Percentiles rank a stretch among this genome's conserved stretches.
Conservation (phyloP, 2,888 invertebrate genomes). For the Athalia rosae region DNA sequence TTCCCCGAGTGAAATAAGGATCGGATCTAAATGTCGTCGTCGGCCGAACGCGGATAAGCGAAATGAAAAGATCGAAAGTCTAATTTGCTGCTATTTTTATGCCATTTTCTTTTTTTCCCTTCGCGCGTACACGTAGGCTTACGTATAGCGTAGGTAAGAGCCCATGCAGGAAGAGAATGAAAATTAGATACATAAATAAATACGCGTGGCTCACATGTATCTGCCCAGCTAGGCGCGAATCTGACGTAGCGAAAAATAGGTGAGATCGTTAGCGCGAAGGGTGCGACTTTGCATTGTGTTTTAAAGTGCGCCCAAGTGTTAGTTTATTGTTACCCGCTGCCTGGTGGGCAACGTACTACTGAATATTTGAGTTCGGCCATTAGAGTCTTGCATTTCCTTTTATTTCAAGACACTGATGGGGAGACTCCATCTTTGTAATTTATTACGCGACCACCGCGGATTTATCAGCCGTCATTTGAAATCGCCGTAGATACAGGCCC, state of each 20-base stretch:
- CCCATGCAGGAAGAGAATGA: no score
- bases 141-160: no score
- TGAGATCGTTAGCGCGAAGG: constrained; percentile 71
- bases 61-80: no score
- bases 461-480: no score
- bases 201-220: no score
- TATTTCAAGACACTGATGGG: not conserved
- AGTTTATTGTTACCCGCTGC: constrained; percentile 72
- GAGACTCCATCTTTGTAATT: not conserved
- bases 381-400: constrained; percentile 53
- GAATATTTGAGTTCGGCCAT: constrained; percentile 68
- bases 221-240: no score
- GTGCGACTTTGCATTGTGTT: constrained; percentile 70
- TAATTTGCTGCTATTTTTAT: no score
- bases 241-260: constrained; percentile 53
- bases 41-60: not conserved
- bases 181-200: no score
- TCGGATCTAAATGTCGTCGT: constrained; percentile 18
- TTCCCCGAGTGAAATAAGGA: constrained; percentile 33
- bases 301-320: constrained; percentile 68
- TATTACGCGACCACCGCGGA: not conserved
- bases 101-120: no score
- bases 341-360: constrained; percentile 67
- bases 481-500: no score
- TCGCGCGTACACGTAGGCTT: no score